Base-by-base conservation (phyloP, 1,140 invertebrate species). In the Vanessa atalanta region DNA sequence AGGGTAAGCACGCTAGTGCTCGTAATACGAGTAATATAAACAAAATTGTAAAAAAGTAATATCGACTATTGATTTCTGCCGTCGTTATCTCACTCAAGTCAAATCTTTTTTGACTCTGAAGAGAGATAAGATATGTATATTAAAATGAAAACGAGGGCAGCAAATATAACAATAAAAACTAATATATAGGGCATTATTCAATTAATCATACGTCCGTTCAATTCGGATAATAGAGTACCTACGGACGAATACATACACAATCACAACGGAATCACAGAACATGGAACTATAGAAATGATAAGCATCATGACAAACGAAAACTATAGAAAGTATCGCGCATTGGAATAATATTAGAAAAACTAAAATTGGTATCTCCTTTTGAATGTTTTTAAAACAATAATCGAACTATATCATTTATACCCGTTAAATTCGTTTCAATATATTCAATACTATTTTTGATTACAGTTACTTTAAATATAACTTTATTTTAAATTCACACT, bases 181-280 rank as follows among this genome's bases (percentile, higher is more conserved):
- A 61, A 61, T 37, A 61, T 16, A 55, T 57, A 57, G 23, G 23
- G 55, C 55, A 57, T 61, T 61, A 61, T 61, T 61, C 57, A 61
- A 61, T 61, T 61, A 61, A 61, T 61, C 48, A 26, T 66, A 26
- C 65, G 47, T 51, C 65, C 20, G 65, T 51, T 47, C 65, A 66
- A 66, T 66, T 50, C 47, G 47, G 23, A 20, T 43, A 15, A 50
- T 51, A 13, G 65, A 20, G 47, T 66, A 51, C 37, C 20, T 63
- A 63, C 43, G 20, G 43, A 64, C 31, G 61, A 60, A 43, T 43
- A 43, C 3, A n/a, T 53, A 53, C 50, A 53, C 37, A 43, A 43
- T 43, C 37, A 43, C 37, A 11, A n/a, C n/a, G 7, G 15, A 53
- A 53, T 53, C 50, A n/a, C 48, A 50, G 48, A 50, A 50, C 50